Evolutionary conservation across 2,113 vertebrate species (phyloP).

Genomic region (Pelusios castaneus): DNA sequence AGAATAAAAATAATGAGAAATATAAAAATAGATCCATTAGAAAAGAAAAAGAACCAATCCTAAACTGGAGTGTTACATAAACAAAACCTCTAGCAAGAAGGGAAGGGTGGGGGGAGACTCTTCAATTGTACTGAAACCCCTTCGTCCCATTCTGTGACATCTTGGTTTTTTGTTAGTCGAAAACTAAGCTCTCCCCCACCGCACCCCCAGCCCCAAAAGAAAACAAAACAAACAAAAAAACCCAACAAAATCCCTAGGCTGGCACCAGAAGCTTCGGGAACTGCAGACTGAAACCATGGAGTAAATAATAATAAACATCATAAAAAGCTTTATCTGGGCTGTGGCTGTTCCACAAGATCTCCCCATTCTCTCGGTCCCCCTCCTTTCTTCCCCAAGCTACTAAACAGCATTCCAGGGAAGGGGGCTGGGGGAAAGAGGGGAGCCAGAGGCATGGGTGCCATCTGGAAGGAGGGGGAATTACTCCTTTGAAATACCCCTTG

Average conservation of each 20-base stretch:
- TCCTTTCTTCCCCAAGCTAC: background rate
- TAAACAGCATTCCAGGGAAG: background rate
- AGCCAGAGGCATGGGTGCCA: background rate
- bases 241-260: background rate
- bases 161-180: background rate
- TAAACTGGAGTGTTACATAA: slow-evolving; percentile 79
- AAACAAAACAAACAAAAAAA: background rate
- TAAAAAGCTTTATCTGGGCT: slow-evolving; percentile 66
- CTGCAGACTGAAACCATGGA: slow-evolving; percentile 22
- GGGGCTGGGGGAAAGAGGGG: background rate
- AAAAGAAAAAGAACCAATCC: slow-evolving; percentile 53
- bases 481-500: slow-evolving; percentile 11
- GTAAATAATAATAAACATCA: slow-evolving; percentile 63
- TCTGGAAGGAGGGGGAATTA: background rate
- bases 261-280: slow-evolving; percentile 66
- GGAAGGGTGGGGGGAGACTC: slow-evolving; percentile 26
- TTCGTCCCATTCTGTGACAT: background rate
- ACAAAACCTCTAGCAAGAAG: slow-evolving; percentile 53
- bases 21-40: slow-evolving; percentile 46
- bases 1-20: slow-evolving; percentile 54
- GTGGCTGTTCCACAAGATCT: slow-evolving; percentile 37
- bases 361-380: background rate
- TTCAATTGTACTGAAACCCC: slow-evolving; percentile 6
- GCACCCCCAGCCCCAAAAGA: background rate
- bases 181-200: background rate